Percentiles rank a stretch among this genome's conserved stretches.
These are phyloP conservation scores for Margarornis squamiger DNA, from an alignment of 2,797 vertebrate genomes.

Conservation along the genomic window DNA sequence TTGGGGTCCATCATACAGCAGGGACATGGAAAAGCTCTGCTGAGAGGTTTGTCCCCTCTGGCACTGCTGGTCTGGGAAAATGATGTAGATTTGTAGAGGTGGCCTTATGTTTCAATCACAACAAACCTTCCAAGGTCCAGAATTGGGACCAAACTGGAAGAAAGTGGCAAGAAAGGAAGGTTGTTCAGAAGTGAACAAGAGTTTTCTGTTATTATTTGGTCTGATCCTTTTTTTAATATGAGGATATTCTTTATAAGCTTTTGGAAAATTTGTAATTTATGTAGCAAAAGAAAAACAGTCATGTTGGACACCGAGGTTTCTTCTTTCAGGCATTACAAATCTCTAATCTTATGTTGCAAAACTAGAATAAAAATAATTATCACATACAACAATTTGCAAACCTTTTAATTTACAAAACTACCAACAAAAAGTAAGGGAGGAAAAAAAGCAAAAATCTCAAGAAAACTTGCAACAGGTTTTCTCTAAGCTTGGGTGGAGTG, in stretches of 20 bases:
- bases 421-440: not conserved
- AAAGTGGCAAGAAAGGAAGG: not conserved
- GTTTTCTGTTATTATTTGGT: not conserved
- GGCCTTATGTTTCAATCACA: not conserved
- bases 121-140: not conserved
- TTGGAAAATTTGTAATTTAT: not conserved
- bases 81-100: not conserved
- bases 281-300: not conserved
- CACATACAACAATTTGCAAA: constrained; percentile 26
- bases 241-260: not conserved
- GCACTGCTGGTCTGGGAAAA: not conserved
- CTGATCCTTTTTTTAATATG: not conserved
- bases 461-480: constrained; percentile 78
- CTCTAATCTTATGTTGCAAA: not conserved
- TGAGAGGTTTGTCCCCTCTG: not conserved
- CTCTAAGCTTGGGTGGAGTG: constrained; percentile 76
- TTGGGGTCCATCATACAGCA: accelerated
- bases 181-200: not conserved
- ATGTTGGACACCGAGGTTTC: not conserved
- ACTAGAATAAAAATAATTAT: not conserved
- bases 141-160: not conserved
- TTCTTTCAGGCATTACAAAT: not conserved
- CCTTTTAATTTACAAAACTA: constrained; percentile 65
- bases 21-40: not conserved
- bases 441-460: constrained; percentile 61